These are phyloP conservation scores for Chelon auratus DNA, from an alignment of 2,797 vertebrate genomes.

Conservation along the genomic window DNA sequence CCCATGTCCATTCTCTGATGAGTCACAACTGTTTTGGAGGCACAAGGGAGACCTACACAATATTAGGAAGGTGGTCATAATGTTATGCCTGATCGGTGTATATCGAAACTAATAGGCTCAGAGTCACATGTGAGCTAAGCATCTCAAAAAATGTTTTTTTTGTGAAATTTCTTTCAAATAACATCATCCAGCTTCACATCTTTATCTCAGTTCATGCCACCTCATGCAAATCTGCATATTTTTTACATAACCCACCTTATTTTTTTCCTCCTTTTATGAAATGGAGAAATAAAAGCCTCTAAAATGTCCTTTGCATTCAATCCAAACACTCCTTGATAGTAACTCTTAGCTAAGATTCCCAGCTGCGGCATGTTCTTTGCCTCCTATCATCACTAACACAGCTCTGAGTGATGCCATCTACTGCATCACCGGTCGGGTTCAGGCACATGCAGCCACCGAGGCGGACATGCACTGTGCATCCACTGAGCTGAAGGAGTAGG, in stretches of 20 bases:
- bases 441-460: conserved; percentile 54
- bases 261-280: no score
- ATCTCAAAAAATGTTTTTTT: no score
- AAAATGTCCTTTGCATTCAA: conserved; percentile 15
- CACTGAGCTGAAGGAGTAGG: conserved; percentile 53
- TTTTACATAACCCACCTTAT: neutral
- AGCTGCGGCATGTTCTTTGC: neutral
- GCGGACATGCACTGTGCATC: conserved; percentile 54
- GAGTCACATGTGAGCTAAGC: no score
- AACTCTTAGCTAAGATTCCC: neutral
- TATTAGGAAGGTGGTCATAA: no score
- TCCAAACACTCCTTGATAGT: conserved; percentile 9
- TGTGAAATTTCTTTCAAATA: neutral
- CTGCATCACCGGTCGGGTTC: conserved; percentile 32
- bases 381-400: conserved; percentile 10
- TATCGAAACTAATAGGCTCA: no score
- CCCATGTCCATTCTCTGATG: no score
- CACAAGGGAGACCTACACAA: no score
- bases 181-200: neutral
- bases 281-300: neutral
- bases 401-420: conserved; percentile 18
- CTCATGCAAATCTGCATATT: neutral
- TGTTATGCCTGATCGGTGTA: no score
- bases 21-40: no score
- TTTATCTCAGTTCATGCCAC: neutral